Evolutionary conservation across 2,113 vertebrate species (phyloP), one percentile per base, ranked within the genome.

Genomic region (Coptodon rendalli): DNA sequence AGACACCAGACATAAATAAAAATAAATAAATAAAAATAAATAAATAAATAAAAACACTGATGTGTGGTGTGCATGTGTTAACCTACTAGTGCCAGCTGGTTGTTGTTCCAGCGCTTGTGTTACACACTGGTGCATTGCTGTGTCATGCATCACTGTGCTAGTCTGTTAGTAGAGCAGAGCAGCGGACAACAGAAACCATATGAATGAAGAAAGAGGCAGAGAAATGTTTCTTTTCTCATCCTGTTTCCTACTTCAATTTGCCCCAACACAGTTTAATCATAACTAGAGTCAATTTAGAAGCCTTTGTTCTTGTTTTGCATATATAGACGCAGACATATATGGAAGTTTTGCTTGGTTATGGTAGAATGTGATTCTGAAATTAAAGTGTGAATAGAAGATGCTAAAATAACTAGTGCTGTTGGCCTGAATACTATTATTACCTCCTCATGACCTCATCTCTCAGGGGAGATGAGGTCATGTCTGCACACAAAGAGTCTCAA

Each of bases 381-480:
- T 1, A 31, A 22, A 1, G 24, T 6, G 5, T 10, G 12, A 19
- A n/a, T 48, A 24, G 4, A n/a, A 6, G 6, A 78, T 2, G 31
- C 7, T 83, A 71, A 79, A 76, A 76, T 45, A 57, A 24, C 1
- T 24, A 6, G 31, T 19, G 9, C 7, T 50, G 19, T 31, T 27
- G 12, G 7, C 10, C 34, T 86, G 9, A 52, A 68, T 76, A 13
- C 5, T 19, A 81, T 22, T 48, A 22, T 24, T 13, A 63, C 36
- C n/a, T 59, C 13, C 66, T 36, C 16, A 24, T 90, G 73, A 94
- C 27, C 61, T 89, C 86, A 90, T 90, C 73, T 93, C 90, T 9
- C 90, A n/a, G 5, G 87, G 11, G 93, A 87, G 84, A 89, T 91
- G 90, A 91, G 63, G 14, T 92, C 92, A 92, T 82, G 8, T 66